phyloP scores from a whole-genome alignment of 2,888 invertebrate genomes.

The Drosophila anceps region DNA sequence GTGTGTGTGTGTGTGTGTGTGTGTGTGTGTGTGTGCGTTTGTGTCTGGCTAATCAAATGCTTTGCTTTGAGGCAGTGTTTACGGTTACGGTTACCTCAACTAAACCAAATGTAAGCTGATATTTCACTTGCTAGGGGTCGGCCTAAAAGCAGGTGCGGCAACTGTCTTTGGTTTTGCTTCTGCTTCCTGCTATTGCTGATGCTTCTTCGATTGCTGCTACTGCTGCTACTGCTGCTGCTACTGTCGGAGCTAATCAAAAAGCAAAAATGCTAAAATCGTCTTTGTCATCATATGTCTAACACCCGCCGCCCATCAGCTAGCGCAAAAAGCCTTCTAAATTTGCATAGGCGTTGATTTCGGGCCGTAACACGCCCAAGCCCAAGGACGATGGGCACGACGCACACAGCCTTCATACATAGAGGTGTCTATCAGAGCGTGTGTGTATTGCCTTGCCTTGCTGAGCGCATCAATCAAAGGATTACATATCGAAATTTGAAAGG shows the following conservation, averaged over 20 bases:
- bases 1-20: background rate
- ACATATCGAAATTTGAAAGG: slow-evolving; percentile 79
- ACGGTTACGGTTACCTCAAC: slow-evolving; percentile 60
- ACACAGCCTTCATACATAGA: slow-evolving; percentile 24
- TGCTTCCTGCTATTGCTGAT: slow-evolving; percentile 4
- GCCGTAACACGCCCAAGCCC: slow-evolving; percentile 33
- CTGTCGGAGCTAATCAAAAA: slow-evolving; percentile 71
- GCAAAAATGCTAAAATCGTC: slow-evolving; percentile 78
- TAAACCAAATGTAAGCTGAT: slow-evolving; percentile 58
- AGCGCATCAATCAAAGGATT: slow-evolving; percentile 79
- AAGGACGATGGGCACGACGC: slow-evolving; percentile 45
- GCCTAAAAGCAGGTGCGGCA: slow-evolving; percentile 38
- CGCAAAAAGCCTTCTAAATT: slow-evolving; percentile 55
- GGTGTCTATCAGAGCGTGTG: slow-evolving; percentile 17
- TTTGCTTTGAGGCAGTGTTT: slow-evolving; percentile 70
- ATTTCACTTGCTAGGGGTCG: slow-evolving; percentile 38
- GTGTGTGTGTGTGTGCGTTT: background rate
- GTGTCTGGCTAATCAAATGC: slow-evolving; percentile 69
- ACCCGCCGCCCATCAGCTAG: slow-evolving; percentile 28
- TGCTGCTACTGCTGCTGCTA: slow-evolving; percentile 10
- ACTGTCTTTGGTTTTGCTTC: slow-evolving; percentile 15
- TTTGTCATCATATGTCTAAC: slow-evolving; percentile 78
- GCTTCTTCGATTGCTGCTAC: slow-evolving; percentile 9
- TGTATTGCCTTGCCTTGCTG: slow-evolving; percentile 56
- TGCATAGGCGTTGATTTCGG: slow-evolving; percentile 78